phyloP scores from a whole-genome alignment of 2,888 invertebrate species.

The Sclerodermus sp. region DNA sequence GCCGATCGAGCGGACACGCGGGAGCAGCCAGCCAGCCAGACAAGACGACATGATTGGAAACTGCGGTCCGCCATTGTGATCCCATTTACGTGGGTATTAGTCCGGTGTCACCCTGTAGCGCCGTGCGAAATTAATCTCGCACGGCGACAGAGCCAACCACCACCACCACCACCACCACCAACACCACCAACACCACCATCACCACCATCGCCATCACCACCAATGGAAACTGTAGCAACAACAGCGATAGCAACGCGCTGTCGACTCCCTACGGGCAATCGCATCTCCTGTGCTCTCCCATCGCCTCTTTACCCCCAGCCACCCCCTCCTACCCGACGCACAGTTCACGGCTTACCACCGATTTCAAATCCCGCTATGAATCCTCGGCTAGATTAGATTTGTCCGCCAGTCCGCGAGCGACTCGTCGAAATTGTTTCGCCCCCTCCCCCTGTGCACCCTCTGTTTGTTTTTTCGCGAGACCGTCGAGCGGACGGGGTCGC shows the following conservation, averaged over 20 bases:
- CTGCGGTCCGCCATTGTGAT: slow-evolving; percentile 50
- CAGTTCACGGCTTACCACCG: slow-evolving; percentile 25
- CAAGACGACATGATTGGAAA: slow-evolving; percentile 42
- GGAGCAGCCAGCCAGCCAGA: slow-evolving; percentile 17
- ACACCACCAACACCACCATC: too few relatives aligned
- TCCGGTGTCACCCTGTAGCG: slow-evolving; percentile 42
- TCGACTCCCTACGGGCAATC: too few relatives aligned
- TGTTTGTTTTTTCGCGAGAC: slow-evolving; percentile 2
- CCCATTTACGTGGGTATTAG: slow-evolving; percentile 51
- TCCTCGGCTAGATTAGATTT: slow-evolving; percentile 16
- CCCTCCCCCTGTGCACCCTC: slow-evolving; percentile 6
- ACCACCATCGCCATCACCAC: too few relatives aligned
- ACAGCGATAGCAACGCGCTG: too few relatives aligned
- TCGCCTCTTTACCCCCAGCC: too few relatives aligned
- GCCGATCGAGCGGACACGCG: slow-evolving; percentile 35
- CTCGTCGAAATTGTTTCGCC: too few relatives aligned
- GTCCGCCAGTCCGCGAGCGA: background rate
- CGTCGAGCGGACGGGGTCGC: too few relatives aligned
- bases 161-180: slow-evolving; percentile 6
- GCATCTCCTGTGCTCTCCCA: too few relatives aligned
- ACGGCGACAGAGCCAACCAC: slow-evolving; percentile 10
- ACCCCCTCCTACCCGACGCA: too few relatives aligned
- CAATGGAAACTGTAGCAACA: too few relatives aligned
- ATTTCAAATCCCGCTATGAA: slow-evolving; percentile 29
- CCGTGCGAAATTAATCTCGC: slow-evolving; percentile 48